Evolutionary conservation across 2,888 invertebrate genomes (phyloP).

Genomic region (Lasioglossum figueresi): DNA sequence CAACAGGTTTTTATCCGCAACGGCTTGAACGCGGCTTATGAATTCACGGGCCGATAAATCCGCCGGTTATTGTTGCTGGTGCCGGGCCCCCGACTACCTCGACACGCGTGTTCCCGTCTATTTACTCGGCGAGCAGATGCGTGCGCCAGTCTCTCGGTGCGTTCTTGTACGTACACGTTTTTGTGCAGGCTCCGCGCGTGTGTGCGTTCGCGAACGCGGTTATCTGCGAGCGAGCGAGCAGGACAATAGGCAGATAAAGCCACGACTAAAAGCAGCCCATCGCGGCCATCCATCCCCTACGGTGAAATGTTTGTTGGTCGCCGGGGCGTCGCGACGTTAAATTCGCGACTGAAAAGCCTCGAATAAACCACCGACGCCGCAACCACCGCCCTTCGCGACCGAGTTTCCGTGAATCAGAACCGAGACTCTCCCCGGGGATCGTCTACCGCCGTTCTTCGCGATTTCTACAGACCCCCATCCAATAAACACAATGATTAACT

Average conservation of each 20-base stretch:
- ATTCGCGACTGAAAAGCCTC: slow-evolving; percentile 14
- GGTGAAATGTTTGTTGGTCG: slow-evolving; percentile 21
- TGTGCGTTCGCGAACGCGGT: background rate
- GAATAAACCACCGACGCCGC: slow-evolving; percentile 6
- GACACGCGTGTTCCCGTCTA: slow-evolving; percentile 17
- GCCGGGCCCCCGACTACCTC: background rate
- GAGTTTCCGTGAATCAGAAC: background rate
- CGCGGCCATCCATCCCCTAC: background rate
- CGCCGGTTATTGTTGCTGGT: slow-evolving; percentile 23
- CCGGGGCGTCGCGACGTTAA: slow-evolving; percentile 5
- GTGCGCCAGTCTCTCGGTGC: background rate
- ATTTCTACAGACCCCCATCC: background rate
- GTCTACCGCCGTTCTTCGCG: background rate
- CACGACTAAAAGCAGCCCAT: slow-evolving; percentile 33
- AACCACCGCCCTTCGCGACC: background rate
- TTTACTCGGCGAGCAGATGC: slow-evolving; percentile 17
- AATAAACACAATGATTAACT: background rate
- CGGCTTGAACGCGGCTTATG: slow-evolving; percentile 44
- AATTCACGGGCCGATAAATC: slow-evolving; percentile 37
- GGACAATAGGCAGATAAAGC: slow-evolving; percentile 39
- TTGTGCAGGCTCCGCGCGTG: background rate
- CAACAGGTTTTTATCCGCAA: slow-evolving; percentile 64
- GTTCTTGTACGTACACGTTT: background rate
- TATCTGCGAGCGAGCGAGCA: slow-evolving; percentile 16
- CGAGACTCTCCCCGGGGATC: background rate